Evolutionary conservation across 2,888 invertebrate genomes (phyloP), one percentile per base, ranked within the genome.

Genomic region (Sialis lutaria): DNA sequence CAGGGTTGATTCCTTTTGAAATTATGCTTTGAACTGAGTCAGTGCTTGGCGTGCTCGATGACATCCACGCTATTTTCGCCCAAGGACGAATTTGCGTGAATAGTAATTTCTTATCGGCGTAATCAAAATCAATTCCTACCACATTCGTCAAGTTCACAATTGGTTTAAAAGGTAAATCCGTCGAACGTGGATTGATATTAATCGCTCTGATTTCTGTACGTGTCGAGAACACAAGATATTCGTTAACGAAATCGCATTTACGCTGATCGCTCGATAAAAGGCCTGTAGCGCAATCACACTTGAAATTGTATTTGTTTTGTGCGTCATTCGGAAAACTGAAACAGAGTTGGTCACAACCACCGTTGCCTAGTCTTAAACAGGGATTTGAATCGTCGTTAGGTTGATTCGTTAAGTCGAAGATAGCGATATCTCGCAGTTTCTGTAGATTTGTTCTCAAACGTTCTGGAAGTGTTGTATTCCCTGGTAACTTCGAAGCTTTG

Each of bases 61-160:
- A 74, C 62, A 89, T 77, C 73, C 80, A 86, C 0, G 82, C 88
- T 50, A 92, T 90, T 57, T 80, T 79, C 0, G 91, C 83, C 82
- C 87, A 88, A 0, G 92, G 92, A 53, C 90, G 73, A 50, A 92
- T 92, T 68, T 93, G 91, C 0, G 93, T 93, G 63, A 92, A 97
- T 60, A 93, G 79, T 52, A 97, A 66, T 56, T 79, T 83, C 52
- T 85, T 83, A 54, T 92, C 87, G 1, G 77, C 75, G 58, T 86
- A 93, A 61, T 97, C 96, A 60, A 92, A 97, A 64, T 96, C 97
- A 7, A 97, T 75, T 2, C 95, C 96, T 2, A 93, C 92, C 0
- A 92, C 93, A 58, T 92, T 92, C 0, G 90, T 91, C 30, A 92
- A 66, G 60, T 91, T 90, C 0, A 74, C 79, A 33, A 91, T 73